Percentiles rank a stretch among this genome's conserved stretches.
Evolutionary conservation across 2,888 invertebrate genomes (phyloP).

Genomic region (Pteria penguin): DNA sequence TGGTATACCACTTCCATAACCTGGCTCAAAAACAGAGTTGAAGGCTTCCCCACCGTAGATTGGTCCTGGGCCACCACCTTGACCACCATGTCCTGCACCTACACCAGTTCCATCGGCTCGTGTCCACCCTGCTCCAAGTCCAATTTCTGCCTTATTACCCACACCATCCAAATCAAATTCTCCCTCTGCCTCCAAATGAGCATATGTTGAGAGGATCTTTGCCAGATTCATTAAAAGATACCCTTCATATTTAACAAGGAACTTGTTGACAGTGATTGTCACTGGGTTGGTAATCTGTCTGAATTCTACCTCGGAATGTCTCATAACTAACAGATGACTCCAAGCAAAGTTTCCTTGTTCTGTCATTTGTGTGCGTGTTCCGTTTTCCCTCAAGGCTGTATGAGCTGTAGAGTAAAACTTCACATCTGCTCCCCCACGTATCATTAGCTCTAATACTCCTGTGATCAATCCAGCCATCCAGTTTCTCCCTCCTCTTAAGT

Average conservation of each 20-base stretch:
- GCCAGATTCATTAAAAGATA: slow-evolving; percentile 63
- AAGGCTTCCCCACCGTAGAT: slow-evolving; percentile 60
- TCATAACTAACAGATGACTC: slow-evolving; percentile 55
- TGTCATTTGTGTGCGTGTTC: slow-evolving; percentile 62
- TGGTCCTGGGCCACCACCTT: slow-evolving; percentile 60
- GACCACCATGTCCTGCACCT: slow-evolving; percentile 68
- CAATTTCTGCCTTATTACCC: slow-evolving; percentile 57
- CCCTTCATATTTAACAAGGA: slow-evolving; percentile 66
- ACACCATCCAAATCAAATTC: slow-evolving; percentile 62
- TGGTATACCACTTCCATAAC: slow-evolving; percentile 50
- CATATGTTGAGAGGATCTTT: slow-evolving; percentile 56
- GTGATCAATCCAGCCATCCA: slow-evolving; percentile 65
- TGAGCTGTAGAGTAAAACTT: slow-evolving; percentile 62
- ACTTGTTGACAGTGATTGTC: slow-evolving; percentile 52
- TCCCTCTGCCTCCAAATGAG: slow-evolving; percentile 64
- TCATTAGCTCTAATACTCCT: slow-evolving; percentile 57
- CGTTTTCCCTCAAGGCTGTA: slow-evolving; percentile 66
- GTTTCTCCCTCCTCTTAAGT: slow-evolving; percentile 64
- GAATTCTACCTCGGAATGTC: slow-evolving; percentile 61
- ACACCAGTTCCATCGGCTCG: slow-evolving; percentile 45
- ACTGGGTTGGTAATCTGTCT: slow-evolving; percentile 54
- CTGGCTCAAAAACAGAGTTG: slow-evolving; percentile 62
- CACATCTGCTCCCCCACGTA: slow-evolving; percentile 60
- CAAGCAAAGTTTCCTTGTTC: slow-evolving; percentile 66
- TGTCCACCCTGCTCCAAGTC: slow-evolving; percentile 59